Evolutionary conservation across 1,140 invertebrate genomes (phyloP), one percentile per base, ranked within the genome.

Genomic region (Heliconius eleuchia): DNA sequence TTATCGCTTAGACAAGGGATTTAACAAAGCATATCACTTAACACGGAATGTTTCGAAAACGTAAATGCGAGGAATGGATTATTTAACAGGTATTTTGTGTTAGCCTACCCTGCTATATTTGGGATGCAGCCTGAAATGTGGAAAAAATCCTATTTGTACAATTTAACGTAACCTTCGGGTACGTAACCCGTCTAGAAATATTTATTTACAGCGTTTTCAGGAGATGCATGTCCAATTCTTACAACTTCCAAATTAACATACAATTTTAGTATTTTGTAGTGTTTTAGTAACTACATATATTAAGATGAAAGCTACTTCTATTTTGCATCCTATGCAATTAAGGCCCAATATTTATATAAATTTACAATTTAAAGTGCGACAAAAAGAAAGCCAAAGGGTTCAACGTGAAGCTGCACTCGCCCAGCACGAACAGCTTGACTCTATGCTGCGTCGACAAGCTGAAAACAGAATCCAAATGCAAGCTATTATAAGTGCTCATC

Each of bases 381-480:
- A 95, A 81, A 93, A 92, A 78, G 94, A 95, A 73, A 92, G 87
- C 39, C 89, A 92, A 72, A 85, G 91, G 9, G 88, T 95, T 0
- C 94, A 95, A 75, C 87, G 90, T 0, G 92, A 95, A 78, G 89
- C 92, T 9, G 87, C 87, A 7, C 75, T 83, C 2, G 94, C 91
- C 2, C 91, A 94, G 55, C 90, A 91, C 66, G 84, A 91, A 39
- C 94, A 95, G 70, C 66, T 95, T 50, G 91, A 94, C 55, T 83
- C 89, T 16, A 90, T 95, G 86, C 74, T 95, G 71, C 85, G 86
- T 18, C 85, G 88, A 30, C 94, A 95, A 80, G 87, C 89, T 3
- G 87, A 89, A 18, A 92, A 95, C 66, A 82, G 93, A 23, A 80
- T 80, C 11, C 93, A 95, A 80, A 93, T 95, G 90, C 94, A 95